Evolutionary conservation across 2,113 vertebrate species (phyloP), one percentile per base, ranked within the genome.

Genomic region (Vidua macroura): DNA sequence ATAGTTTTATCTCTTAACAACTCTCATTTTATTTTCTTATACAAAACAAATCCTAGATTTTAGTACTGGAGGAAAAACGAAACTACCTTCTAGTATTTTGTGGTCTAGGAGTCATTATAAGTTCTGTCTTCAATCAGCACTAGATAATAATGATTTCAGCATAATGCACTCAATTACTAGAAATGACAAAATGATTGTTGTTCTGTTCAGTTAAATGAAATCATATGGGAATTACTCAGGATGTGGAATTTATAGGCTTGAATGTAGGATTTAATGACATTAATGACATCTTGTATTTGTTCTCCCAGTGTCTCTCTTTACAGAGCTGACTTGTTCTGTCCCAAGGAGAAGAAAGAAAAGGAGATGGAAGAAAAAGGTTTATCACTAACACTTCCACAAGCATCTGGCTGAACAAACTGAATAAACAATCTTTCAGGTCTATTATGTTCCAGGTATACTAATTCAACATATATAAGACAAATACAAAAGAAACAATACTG

Each of bases 131-230:
- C 31, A 43, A 6, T 68, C 82, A 83, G 62, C 37, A 88, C 12
- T 51, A 90, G 79, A 51, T 83, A 84, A 77, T 66, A 82, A 81
- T 25, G 15, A 75, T 68, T 60, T 83, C 3, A 84, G 77, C 22
- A 73, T 58, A 79, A 92, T 33, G 33, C 58, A 90, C 60, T 90
- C 64, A 30, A 33, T 80, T 80, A 86, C 79, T 68, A 94, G 85
- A 90, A 83, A 86, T 1, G 75, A 39, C 59, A 83, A 93, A 92
- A 73, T 53, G 1, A 41, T 11, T 83, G 43, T 27, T 83, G 43
- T 93, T 85, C 66, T 56, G 8, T 90, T 93, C 79, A 76, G 37
- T 68, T 83, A 83, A 86, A 83, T 80, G 31, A 90, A 85, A 93
- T 80, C n/a, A 33, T n/a, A 81, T 15, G n/a, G 41, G 62, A 90